Conservation (phyloP, 35 echinoderm and acorn worm species). For the Stichopus chloronotus region DNA sequence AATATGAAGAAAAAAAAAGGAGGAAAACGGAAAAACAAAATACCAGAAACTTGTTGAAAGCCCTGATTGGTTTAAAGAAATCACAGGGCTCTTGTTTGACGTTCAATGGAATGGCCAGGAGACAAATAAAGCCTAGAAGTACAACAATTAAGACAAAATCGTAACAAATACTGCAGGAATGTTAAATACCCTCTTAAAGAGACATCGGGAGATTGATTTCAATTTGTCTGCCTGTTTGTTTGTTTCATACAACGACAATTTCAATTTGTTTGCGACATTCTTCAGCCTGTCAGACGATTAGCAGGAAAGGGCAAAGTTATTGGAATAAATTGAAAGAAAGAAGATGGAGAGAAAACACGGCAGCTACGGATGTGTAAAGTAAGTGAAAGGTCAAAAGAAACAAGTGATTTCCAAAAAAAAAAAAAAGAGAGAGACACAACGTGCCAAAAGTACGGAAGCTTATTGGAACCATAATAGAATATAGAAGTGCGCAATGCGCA, state of each 20-base stretch:
- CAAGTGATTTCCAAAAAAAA: background rate
- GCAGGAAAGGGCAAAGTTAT: too few species aligned
- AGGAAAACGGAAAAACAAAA: too few species aligned
- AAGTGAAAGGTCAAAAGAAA: background rate
- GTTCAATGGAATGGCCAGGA: too few species aligned
- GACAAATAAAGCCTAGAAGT: background rate
- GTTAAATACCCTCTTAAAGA: background rate
- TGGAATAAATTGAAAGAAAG: too few species aligned
- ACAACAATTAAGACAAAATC: background rate
- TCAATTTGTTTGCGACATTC: background rate
- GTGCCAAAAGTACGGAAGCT: background rate
- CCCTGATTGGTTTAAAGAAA: too few species aligned
- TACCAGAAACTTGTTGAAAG: too few species aligned
- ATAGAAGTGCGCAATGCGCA: background rate
- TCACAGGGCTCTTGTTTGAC: too few species aligned
- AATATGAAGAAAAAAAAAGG: too few species aligned
- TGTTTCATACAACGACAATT: background rate
- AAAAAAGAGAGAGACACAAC: background rate
- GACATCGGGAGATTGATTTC: background rate
- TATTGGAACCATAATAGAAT: background rate
- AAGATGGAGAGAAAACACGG: background rate
- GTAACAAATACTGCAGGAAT: background rate
- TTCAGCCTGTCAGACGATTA: background rate
- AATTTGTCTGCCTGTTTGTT: background rate
- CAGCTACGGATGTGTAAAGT: background rate